A percentile compares a stretch with the other conserved stretches of the same genome.
phyloP scores from a whole-genome alignment of 37 sponge, comb jelly and placozoan genomes.

The Eunapius fragilis region DNA sequence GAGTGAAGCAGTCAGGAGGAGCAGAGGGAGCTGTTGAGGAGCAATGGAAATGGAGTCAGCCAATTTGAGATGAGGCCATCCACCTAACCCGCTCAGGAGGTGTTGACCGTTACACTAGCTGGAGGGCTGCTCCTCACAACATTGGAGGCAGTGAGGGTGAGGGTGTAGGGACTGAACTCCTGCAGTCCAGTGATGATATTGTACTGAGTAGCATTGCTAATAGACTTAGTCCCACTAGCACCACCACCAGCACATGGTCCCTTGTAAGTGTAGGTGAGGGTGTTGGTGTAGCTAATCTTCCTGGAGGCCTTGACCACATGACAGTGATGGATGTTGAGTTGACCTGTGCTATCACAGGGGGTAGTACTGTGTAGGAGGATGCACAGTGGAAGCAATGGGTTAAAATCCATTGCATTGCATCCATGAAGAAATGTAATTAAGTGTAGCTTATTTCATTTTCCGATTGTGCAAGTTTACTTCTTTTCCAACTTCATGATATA shows the following conservation, averaged over 20 bases:
- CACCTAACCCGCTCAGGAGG: conserved; percentile 11
- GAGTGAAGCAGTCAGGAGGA: not conserved
- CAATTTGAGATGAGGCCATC: no score
- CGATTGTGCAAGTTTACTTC: no score
- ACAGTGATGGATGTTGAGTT: conserved; percentile 41
- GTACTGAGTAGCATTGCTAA: not conserved
- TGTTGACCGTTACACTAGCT: not conserved
- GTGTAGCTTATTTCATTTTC: no score
- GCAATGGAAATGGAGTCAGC: not conserved
- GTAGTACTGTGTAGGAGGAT: no score
- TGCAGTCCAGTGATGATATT: conserved; percentile 27
- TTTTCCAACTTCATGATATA: no score
- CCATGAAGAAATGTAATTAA: no score
- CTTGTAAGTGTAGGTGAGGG: conserved; percentile 8
- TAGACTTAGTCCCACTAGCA: no score
- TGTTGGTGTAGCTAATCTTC: conserved; percentile 28
- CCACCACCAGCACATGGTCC: not conserved
- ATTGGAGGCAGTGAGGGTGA: conserved; percentile 39
- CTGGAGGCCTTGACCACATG: conserved; percentile 9
- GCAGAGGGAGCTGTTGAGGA: conserved; percentile 14
- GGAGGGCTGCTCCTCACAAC: conserved; percentile 14
- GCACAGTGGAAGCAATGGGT: no score
- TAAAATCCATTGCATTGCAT: no score
- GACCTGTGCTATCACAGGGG: no score
- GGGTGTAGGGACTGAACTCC: conserved; percentile 32